Percentiles rank a stretch among this genome's conserved stretches.
These are phyloP conservation scores for Verasper variegatus DNA, from an alignment of 2,113 vertebrate genomes.

Conservation along the genomic window DNA sequence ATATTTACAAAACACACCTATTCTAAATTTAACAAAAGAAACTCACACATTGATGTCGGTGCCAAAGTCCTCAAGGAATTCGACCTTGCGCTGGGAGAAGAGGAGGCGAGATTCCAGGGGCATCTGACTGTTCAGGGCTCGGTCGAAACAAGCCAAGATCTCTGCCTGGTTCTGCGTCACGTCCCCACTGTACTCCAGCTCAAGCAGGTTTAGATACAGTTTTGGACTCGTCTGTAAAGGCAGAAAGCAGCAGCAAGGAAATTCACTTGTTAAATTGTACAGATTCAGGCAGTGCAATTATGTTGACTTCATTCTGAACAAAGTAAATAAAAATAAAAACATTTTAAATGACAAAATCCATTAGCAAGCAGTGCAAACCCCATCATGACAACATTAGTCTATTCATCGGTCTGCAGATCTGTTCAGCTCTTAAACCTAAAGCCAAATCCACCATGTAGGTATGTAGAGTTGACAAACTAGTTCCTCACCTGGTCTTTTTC, in stretches of 20 bases:
- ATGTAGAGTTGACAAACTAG: background rate
- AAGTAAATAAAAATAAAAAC: too few relatives aligned
- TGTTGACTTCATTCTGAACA: background rate
- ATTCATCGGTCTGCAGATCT: too few relatives aligned
- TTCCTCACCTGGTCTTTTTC: conserved; percentile 91
- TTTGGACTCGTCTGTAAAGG: conserved; percentile 88
- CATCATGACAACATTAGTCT: background rate
- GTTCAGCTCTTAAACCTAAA: too few relatives aligned
- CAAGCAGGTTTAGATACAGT: conserved; percentile 95
- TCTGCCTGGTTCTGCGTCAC: conserved; percentile 92
- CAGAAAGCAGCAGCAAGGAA: background rate
- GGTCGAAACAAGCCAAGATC: conserved; percentile 93
- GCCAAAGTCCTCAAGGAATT: conserved; percentile 98
- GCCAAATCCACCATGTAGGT: background rate
- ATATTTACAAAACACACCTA: background rate
- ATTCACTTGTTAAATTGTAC: background rate
- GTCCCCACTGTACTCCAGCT: conserved; percentile 94
- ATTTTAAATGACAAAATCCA: too few relatives aligned
- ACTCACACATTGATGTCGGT: conserved; percentile 94
- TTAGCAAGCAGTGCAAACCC: background rate
- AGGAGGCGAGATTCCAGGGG: conserved; percentile 90
- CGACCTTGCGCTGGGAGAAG: conserved; percentile 96
- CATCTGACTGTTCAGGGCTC: conserved; percentile 88
- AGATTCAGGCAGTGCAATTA: background rate
- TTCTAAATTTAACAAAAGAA: background rate